A percentile compares a stretch with the other conserved stretches of the same genome.
These are phyloP conservation scores for Rutilus rutilus DNA, from an alignment of 2,113 vertebrate species.

Conservation along the genomic window DNA sequence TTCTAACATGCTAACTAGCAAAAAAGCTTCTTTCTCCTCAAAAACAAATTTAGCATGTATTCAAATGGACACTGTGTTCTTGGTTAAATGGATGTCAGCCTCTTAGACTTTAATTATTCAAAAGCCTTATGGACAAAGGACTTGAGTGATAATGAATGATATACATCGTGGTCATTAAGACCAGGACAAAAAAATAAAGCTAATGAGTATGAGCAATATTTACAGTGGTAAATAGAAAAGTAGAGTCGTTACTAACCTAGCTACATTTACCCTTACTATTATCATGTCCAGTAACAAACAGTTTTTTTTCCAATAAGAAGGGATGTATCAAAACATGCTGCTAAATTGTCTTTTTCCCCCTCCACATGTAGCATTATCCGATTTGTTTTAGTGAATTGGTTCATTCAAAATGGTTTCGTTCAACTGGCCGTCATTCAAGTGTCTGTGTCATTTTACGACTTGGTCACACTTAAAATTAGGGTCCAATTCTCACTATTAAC, in stretches of 20 bases:
- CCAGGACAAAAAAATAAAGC: background rate
- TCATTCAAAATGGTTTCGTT: background rate
- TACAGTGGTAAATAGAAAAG: background rate
- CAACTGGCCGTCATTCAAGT: no score
- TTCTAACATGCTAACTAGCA: slow-evolving; percentile 10
- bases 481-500: no score
- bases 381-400: background rate
- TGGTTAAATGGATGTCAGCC: slow-evolving; percentile 35
- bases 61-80: slow-evolving; percentile 35
- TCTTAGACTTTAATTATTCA: slow-evolving; percentile 30
- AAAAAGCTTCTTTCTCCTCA: background rate
- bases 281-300: background rate
- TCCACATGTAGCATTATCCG: background rate
- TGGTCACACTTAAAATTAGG: no score
- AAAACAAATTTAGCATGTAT: background rate
- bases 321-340: background rate
- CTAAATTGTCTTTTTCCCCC: background rate
- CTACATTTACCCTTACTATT: background rate
- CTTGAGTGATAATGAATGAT: background rate
- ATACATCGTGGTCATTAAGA: background rate
- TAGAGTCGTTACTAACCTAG: background rate
- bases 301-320: background rate
- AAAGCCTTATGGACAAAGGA: slow-evolving; percentile 8
- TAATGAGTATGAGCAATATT: background rate
- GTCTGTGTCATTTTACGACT: no score